Conservation (phyloP, 2,797 vertebrate genomes). For the Argyrosomus regius region DNA sequence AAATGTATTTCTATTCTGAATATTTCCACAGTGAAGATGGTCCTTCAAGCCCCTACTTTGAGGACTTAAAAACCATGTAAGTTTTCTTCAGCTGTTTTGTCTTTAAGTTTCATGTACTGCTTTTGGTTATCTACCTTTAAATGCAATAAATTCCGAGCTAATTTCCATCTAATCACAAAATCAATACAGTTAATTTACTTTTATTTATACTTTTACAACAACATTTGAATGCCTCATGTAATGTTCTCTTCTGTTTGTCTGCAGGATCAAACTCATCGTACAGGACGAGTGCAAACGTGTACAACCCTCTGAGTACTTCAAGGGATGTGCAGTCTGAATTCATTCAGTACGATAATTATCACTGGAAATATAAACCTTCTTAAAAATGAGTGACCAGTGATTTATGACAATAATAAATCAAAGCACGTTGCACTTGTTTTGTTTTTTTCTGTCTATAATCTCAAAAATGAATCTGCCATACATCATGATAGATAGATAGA, state of each 20-base stretch:
- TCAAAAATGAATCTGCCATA: too few relatives aligned
- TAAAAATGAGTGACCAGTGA: background rate
- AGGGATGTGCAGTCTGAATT: slow-evolving; percentile 15
- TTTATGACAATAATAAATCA: slow-evolving; percentile 21
- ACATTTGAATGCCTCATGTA: background rate
- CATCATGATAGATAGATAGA: too few relatives aligned
- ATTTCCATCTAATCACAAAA: background rate
- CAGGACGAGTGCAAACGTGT: slow-evolving; percentile 3
- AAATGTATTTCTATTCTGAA: background rate
- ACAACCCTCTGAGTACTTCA: slow-evolving; percentile 16
- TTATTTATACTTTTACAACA: too few relatives aligned
- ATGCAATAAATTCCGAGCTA: background rate
- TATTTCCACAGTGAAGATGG: slow-evolving; percentile 42
- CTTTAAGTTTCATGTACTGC: background rate
- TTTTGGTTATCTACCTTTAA: background rate
- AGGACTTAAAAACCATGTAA: slow-evolving; percentile 39
- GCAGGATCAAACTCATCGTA: slow-evolving; percentile 50
- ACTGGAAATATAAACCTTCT: background rate
- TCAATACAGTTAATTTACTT: background rate
- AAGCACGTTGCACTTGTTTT: background rate
- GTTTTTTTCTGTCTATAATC: background rate
- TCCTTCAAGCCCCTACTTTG: background rate
- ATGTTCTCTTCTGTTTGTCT: slow-evolving; percentile 13
- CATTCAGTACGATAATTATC: background rate
- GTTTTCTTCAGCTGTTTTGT: background rate